Conservation (phyloP, 2,888 invertebrate species). For the Uloborus plumipes region DNA sequence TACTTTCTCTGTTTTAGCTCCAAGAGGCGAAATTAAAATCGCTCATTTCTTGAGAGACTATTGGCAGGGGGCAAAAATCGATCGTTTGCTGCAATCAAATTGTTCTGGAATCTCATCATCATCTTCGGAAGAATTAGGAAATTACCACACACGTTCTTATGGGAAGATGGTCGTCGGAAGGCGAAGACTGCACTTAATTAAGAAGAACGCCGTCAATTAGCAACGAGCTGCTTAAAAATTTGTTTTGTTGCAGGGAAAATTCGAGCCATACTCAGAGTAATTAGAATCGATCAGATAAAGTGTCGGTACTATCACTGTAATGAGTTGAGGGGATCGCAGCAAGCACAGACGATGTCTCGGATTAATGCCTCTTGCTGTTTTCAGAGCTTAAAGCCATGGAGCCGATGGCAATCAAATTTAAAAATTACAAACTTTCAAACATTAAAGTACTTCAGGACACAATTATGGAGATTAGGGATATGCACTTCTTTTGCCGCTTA, state of each 20-base stretch:
- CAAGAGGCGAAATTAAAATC: background rate
- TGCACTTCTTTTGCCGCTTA: too few species aligned
- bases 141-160: constrained; percentile 19
- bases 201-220: constrained; percentile 27
- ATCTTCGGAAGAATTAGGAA: constrained; percentile 38
- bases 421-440: too few species aligned
- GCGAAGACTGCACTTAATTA: background rate
- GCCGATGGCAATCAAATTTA: too few species aligned
- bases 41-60: background rate
- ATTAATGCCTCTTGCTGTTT: too few species aligned
- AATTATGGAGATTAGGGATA: too few species aligned
- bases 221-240: constrained; percentile 38
- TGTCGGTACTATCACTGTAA: constrained; percentile 13
- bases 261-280: constrained; percentile 45
- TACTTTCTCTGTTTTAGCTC: too few species aligned
- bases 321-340: too few species aligned
- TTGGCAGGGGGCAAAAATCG: constrained; percentile 8
- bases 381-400: too few species aligned
- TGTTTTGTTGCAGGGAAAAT: constrained; percentile 13
- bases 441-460: too few species aligned
- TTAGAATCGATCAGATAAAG: constrained; percentile 39
- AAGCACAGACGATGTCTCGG: too few species aligned
- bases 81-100: constrained; percentile 26
- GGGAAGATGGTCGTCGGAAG: constrained; percentile 26
- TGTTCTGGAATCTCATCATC: constrained; percentile 38